These are phyloP conservation scores for Pristiophorus japonicus DNA, from an alignment of 2,113 vertebrate genomes.

Conservation along the genomic window DNA sequence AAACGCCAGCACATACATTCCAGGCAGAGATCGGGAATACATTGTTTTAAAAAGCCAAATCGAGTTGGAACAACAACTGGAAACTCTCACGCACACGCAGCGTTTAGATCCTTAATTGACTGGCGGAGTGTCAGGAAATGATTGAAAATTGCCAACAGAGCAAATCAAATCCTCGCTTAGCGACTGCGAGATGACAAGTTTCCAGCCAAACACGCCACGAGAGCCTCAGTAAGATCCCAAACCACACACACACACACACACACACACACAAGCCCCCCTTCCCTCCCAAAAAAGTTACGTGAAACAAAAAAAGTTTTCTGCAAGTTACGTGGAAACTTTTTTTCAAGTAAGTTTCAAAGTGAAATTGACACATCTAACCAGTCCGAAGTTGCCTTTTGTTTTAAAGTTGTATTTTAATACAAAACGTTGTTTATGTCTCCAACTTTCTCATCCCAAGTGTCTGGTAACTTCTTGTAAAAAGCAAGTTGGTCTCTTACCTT, in stretches of 20 bases:
- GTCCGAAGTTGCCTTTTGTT: neutral
- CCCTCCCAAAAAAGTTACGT: too few relatives aligned
- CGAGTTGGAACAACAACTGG: neutral
- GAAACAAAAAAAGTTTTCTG: neutral
- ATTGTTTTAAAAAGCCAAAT: too few relatives aligned
- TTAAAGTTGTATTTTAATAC: neutral
- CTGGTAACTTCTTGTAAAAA: too few relatives aligned
- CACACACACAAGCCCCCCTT: too few relatives aligned
- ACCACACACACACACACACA: too few relatives aligned
- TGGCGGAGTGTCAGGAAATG: neutral
- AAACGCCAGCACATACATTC: neutral
- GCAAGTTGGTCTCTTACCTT: slow-evolving; percentile 58
- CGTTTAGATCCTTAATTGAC: neutral
- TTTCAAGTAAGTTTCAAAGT: neutral
- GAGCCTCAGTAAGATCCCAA: neutral
- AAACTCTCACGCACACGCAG: neutral
- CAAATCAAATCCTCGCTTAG: too few relatives aligned
- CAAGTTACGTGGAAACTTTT: neutral
- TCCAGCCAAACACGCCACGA: neutral
- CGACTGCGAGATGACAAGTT: too few relatives aligned
- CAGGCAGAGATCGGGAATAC: too few relatives aligned
- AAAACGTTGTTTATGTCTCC: neutral
- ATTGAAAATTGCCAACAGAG: neutral
- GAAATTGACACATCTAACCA: neutral
- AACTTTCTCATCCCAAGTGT: too few relatives aligned